These are phyloP conservation scores for Manduca sexta DNA, from an alignment of 1,140 invertebrate genomes.

Conservation along the genomic window DNA sequence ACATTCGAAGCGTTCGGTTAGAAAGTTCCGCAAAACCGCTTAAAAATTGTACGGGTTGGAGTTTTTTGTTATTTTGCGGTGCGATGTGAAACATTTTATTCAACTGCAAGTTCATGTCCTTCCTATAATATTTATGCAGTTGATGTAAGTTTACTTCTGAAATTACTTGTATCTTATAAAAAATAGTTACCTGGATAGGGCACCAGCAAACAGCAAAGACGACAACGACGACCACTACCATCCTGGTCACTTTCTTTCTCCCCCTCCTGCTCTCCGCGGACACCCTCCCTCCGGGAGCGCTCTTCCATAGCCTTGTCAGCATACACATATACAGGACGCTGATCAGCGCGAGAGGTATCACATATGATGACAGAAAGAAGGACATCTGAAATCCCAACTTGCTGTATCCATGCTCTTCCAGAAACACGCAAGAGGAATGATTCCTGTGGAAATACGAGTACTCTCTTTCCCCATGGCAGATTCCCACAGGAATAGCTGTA, in stretches of 20 bases:
- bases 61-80: no score
- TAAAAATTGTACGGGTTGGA: no score
- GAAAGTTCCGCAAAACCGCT: no score
- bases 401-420: conserved; percentile 79
- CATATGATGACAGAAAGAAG: conserved; percentile 90
- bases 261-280: conserved; percentile 82
- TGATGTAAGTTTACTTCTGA: no score
- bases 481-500: conserved; percentile 82
- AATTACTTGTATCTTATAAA: no score
- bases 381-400: conserved; percentile 83
- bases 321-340: conserved; percentile 93
- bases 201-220: conserved; percentile 97
- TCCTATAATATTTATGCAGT: no score
- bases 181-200: conserved; percentile 86
- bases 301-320: conserved; percentile 91
- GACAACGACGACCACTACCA: conserved; percentile 95
- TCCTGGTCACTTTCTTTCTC: conserved; percentile 92
- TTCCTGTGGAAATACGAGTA: conserved; percentile 76
- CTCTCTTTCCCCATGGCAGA: conserved; percentile 85
- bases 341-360: conserved; percentile 89
- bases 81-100: no score
- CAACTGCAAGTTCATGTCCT: no score
- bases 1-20: no score
- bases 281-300: conserved; percentile 81
- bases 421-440: conserved; percentile 79